phyloP scores from a whole-genome alignment of 2,797 vertebrate species.

The Gorsachius magnificus region DNA sequence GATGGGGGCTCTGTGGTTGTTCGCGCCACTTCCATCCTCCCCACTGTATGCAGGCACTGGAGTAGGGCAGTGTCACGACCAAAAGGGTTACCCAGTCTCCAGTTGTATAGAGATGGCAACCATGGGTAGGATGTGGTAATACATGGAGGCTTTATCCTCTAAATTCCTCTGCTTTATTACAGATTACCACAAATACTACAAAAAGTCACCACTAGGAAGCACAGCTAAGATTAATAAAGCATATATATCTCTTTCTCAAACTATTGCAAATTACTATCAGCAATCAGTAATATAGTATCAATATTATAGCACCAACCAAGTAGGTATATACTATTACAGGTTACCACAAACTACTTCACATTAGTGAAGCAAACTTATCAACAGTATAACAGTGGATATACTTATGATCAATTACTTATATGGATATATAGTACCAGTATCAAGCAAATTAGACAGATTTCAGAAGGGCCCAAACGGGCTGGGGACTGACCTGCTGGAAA shows the following conservation, averaged over 20 bases:
- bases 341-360: background rate
- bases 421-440: background rate
- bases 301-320: background rate
- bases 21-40: background rate
- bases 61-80: background rate
- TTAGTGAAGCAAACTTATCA: background rate
- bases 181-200: background rate
- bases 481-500: too few species aligned
- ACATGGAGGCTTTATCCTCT: background rate
- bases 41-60: background rate
- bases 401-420: background rate
- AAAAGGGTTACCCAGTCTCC: background rate
- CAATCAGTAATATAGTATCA: background rate
- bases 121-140: background rate
- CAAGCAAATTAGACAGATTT: background rate
- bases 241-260: background rate
- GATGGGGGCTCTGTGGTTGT: background rate
- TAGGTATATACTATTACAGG: background rate
- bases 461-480: background rate
- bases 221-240: background rate
- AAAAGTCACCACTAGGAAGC: background rate
- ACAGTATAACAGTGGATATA: background rate
- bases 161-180: background rate
- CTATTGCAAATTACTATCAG: background rate
- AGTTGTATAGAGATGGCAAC: background rate